Percentiles rank a stretch among this genome's conserved stretches.
These are phyloP conservation scores for Panzeria rudis DNA, from an alignment of 2,888 invertebrate species.

Conservation along the genomic window DNA sequence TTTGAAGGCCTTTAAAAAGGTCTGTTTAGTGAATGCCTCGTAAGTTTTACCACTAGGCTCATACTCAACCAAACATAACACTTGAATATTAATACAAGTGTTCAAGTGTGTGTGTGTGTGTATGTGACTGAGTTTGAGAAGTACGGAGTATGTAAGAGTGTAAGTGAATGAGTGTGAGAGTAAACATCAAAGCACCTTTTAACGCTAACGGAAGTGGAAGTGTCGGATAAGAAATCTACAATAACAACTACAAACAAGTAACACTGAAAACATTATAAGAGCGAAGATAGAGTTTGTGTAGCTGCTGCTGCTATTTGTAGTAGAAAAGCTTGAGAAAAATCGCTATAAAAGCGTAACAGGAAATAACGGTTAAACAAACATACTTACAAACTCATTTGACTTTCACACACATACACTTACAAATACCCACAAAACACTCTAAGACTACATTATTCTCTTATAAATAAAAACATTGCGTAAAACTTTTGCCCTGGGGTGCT, in stretches of 20 bases:
- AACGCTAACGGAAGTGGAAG: slow-evolving; percentile 61
- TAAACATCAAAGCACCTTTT: slow-evolving; percentile 54
- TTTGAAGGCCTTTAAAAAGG: too few relatives aligned
- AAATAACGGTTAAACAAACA: slow-evolving; percentile 67
- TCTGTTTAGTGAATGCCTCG: too few relatives aligned
- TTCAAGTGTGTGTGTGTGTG: slow-evolving; percentile 19
- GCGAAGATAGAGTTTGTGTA: slow-evolving; percentile 6
- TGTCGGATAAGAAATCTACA: slow-evolving; percentile 60
- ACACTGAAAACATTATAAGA: slow-evolving; percentile 5
- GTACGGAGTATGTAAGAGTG: not conserved
- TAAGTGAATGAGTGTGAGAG: slow-evolving; percentile 9
- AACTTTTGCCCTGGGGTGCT: slow-evolving; percentile 11
- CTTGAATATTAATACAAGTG: slow-evolving; percentile 8
- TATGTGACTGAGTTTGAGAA: slow-evolving; percentile 9
- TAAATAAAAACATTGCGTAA: slow-evolving; percentile 3
- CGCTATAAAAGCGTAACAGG: slow-evolving; percentile 60
- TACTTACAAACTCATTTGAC: slow-evolving; percentile 47
- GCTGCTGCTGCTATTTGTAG: not conserved
- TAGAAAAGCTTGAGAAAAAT: slow-evolving; percentile 48
- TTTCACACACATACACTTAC: slow-evolving; percentile 8
- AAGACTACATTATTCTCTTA: slow-evolving; percentile 10
- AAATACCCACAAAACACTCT: not conserved
- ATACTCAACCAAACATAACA: not conserved
- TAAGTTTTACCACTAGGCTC: too few relatives aligned
- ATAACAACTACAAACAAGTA: slow-evolving; percentile 26